Evolutionary conservation across 2,113 vertebrate species (phyloP), one percentile per base, ranked within the genome.

Genomic region (Myotis lucifugus): DNA sequence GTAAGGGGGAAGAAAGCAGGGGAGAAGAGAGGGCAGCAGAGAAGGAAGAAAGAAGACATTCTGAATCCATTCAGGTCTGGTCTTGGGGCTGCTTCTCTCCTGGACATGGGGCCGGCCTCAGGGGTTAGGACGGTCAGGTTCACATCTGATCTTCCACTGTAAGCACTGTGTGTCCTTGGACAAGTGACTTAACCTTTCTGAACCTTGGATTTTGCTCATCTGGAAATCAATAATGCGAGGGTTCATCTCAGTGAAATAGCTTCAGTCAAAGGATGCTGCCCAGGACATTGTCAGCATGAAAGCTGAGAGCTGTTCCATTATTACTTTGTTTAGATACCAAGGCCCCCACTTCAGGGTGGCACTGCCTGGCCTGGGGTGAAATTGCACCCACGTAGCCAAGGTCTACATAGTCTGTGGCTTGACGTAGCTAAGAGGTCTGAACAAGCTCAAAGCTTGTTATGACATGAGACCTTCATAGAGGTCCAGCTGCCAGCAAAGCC

Each of bases 51-150:
- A 40, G 48, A 42, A 86, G 77, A 84, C 23, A 40, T n/a, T 64
- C 23, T 64, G 19, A 17, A 9, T 27, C 56, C 34, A 48, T 21
- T 8, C 5, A 7, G 50, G 4, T 61, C 12, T 70, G 21, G n/a
- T 5, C 21, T 42, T 2, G 1, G 46, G 40, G 82, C 18, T 3
- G 4, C 4, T 23, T 84, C 1, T 84, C 61, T 67, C 12, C 0
- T 0, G 46, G 59, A 25, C 42, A 0, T 0, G 3, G 29, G 6
- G 2, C n/a, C 0, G 27, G 25, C 21, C 3, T n/a, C 2, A 2
- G 70, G 18, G 34, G 3, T 37, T 50, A 61, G 64, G 42, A 48
- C 0, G 3, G 10, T 74, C 10, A 6, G 10, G 9, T 46, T 88
- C 52, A 23, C 52, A 25, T 48, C 70, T 1, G 18, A 25, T 12